Conservation (phyloP, 2,797 vertebrate genomes). For the Iguana delicatissima region DNA sequence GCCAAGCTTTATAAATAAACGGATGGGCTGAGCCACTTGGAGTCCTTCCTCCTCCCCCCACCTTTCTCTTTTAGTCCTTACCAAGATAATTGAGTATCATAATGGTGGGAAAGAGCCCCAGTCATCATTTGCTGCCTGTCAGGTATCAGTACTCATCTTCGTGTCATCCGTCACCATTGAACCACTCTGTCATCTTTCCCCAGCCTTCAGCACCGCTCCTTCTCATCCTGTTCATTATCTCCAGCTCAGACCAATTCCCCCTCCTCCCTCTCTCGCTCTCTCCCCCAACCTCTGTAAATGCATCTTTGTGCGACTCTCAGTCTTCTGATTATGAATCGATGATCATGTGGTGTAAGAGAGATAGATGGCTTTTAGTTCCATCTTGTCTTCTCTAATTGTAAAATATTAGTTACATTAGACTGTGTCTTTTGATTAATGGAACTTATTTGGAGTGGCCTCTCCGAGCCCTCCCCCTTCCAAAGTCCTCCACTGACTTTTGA, state of each 20-base stretch:
- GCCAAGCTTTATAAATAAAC: conserved; percentile 78
- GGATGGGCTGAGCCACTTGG: conserved; percentile 80
- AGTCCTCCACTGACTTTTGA: conserved; percentile 96
- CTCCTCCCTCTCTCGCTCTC: conserved; percentile 40
- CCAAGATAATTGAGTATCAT: conserved; percentile 93
- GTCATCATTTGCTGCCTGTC: conserved; percentile 93
- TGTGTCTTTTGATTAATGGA: conserved; percentile 99
- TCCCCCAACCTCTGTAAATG: conserved; percentile 82
- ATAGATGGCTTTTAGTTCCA: conserved; percentile 98
- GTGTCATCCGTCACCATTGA: conserved; percentile 95
- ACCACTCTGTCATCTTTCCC: conserved; percentile 86
- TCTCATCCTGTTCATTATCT: conserved; percentile 97
- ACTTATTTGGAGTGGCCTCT: conserved; percentile 99
- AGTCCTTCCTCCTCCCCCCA: conserved; percentile 64
- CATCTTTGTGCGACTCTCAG: conserved; percentile 90
- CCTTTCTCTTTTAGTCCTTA: conserved; percentile 76
- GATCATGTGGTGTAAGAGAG: conserved; percentile 99
- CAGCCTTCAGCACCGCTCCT: conserved; percentile 85
- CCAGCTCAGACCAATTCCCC: conserved; percentile 78
- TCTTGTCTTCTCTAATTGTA: conserved; percentile 99
- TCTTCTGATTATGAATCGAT: conserved; percentile 99
- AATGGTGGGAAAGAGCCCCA: conserved; percentile 88
- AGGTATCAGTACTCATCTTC: conserved; percentile 90
- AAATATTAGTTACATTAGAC: conserved; percentile 99
- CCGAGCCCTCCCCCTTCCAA: conserved; percentile 85